Evolutionary conservation across 2,113 vertebrate species (phyloP).

Genomic region (Carollia perspicillata): DNA sequence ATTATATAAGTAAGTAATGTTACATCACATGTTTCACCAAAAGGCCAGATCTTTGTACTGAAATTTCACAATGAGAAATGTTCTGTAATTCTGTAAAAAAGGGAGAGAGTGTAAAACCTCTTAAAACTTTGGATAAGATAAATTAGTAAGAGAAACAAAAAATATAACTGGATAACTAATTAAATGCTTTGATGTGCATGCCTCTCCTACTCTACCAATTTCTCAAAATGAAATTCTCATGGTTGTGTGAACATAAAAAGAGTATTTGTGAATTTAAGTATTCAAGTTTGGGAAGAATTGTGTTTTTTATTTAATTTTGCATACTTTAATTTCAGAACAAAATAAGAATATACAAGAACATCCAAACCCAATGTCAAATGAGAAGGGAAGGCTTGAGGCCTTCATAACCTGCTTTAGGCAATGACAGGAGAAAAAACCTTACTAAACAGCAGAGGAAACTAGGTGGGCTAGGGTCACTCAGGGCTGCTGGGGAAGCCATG

Average conservation of each 20-base stretch:
- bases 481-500: too few species aligned
- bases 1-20: not conserved
- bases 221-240: not conserved
- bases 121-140: constrained; percentile 3
- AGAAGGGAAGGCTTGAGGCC: too few species aligned
- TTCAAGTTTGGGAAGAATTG: not conserved
- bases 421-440: too few species aligned
- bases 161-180: not conserved
- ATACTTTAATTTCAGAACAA: too few species aligned
- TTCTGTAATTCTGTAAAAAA: not conserved
- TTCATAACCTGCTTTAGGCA: too few species aligned
- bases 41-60: not conserved
- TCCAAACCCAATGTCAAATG: too few species aligned
- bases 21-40: not conserved
- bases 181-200: not conserved
- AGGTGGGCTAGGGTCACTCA: too few species aligned
- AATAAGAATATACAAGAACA: too few species aligned
- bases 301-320: not conserved
- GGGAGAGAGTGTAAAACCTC: not conserved
- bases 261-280: not conserved
- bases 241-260: not conserved
- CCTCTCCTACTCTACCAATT: not conserved
- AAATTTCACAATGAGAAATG: not conserved
- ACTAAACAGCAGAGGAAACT: too few species aligned
- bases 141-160: not conserved